A percentile compares a stretch with the other conserved stretches of the same genome.
These are phyloP conservation scores for Neuroterus valhalla DNA, from an alignment of 1,140 invertebrate genomes.

Conservation along the genomic window DNA sequence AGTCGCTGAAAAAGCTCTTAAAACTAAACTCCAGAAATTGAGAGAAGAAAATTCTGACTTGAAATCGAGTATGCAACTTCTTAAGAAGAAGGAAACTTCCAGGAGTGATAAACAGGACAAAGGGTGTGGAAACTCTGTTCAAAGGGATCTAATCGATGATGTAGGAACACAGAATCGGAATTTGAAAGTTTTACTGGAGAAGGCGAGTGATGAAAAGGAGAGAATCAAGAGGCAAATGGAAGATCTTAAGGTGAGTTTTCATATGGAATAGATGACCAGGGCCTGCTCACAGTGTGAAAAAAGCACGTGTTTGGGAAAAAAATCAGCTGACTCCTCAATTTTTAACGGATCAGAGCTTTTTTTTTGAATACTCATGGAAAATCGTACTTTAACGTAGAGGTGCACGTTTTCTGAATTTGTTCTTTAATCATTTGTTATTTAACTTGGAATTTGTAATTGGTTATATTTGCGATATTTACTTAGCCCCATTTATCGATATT, in stretches of 20 bases:
- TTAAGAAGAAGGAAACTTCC: neutral
- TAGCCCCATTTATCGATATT: too few relatives aligned
- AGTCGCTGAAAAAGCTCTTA: conserved; percentile 17
- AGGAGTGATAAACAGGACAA: conserved; percentile 14
- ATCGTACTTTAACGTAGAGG: too few relatives aligned
- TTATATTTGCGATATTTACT: too few relatives aligned
- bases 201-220: conserved; percentile 1
- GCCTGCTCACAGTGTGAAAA: too few relatives aligned
- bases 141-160: conserved; percentile 4
- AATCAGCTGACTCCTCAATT: too few relatives aligned
- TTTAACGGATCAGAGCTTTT: too few relatives aligned
- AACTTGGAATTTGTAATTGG: too few relatives aligned
- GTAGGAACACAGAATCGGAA: conserved; percentile 23
- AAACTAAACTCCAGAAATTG: neutral
- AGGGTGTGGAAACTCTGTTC: conserved; percentile 9
- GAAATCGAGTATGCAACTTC: conserved; percentile 17
- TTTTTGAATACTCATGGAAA: too few relatives aligned
- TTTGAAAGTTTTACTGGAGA: conserved; percentile 17
- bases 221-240: conserved; percentile 30
- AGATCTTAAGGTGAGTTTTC: conserved; percentile 8
- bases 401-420: too few relatives aligned
- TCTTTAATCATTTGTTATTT: too few relatives aligned
- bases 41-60: conserved; percentile 12
- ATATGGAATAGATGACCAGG: too few relatives aligned
- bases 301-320: too few relatives aligned